Evolutionary conservation across 2,797 vertebrate species (phyloP).

Genomic region (Lithobates sylvaticus): DNA sequence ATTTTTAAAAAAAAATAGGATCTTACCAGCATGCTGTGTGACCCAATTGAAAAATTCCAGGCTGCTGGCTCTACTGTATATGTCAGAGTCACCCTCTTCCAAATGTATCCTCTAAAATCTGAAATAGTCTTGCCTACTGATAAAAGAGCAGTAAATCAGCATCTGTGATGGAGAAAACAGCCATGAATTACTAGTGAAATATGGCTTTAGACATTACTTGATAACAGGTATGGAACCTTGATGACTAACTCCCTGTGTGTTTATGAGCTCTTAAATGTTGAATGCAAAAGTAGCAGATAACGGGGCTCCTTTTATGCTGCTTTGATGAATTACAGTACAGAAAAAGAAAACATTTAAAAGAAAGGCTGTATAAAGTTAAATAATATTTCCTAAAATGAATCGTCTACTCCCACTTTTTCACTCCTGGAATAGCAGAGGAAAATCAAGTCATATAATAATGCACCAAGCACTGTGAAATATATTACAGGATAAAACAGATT

Average conservation of each 20-base stretch:
- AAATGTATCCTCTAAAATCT: constrained; percentile 51
- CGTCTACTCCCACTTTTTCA: neutral
- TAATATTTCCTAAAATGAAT: neutral
- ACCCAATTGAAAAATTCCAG: constrained; percentile 45
- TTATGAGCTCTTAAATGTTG: constrained; percentile 32
- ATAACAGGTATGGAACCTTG: constrained; percentile 46
- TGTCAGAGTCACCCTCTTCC: constrained; percentile 39
- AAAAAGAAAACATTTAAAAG: neutral
- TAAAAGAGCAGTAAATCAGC: constrained; percentile 43
- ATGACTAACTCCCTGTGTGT: constrained; percentile 30
- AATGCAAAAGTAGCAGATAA: constrained; percentile 3
- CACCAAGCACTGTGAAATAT: neutral
- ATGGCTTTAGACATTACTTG: constrained; percentile 25
- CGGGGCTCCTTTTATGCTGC: neutral
- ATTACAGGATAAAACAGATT: neutral
- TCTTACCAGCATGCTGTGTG: constrained; percentile 29
- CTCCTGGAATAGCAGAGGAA: neutral
- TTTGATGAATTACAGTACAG: constrained; percentile 4
- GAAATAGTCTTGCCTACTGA: constrained; percentile 41
- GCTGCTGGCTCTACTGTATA: constrained; percentile 16
- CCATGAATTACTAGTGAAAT: constrained; percentile 24
- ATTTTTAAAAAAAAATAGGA: constrained; percentile 53
- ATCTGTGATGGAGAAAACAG: constrained; percentile 16
- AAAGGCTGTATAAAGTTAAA: neutral
- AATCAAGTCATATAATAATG: neutral